phyloP scores from a whole-genome alignment of 2,888 invertebrate genomes.

The Cataglyphis altisquamis region DNA sequence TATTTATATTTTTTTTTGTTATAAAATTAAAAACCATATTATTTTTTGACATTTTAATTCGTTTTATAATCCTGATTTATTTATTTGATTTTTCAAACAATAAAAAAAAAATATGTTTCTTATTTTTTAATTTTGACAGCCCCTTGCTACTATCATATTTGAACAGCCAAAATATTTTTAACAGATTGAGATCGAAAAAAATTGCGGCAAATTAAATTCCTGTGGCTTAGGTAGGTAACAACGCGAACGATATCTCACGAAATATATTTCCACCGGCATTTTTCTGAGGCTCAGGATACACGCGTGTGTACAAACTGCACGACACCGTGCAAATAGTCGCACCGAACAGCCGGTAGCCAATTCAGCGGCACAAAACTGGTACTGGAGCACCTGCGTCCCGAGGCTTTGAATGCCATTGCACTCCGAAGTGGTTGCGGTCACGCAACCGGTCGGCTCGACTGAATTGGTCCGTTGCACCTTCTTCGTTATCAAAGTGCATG shows the following conservation, averaged over 20 bases:
- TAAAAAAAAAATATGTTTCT: too few relatives aligned
- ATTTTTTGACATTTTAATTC: too few relatives aligned
- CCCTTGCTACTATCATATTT: too few relatives aligned
- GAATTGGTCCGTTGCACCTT: conserved; percentile 29
- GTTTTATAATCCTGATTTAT: too few relatives aligned
- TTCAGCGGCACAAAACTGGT: conserved; percentile 62
- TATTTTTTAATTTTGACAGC: too few relatives aligned
- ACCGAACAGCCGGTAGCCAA: conserved; percentile 63
- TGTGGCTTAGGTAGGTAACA: not conserved
- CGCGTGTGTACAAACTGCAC: conserved; percentile 49
- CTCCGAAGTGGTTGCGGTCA: conserved; percentile 71
- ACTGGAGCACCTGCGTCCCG: conserved; percentile 55
- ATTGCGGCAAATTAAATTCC: conserved; percentile 9
- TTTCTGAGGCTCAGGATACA: conserved; percentile 15
- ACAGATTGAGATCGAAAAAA: not conserved
- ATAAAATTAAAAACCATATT: too few relatives aligned
- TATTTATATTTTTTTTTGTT: too few relatives aligned
- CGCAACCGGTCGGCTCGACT: conserved; percentile 65
- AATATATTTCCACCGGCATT: conserved; percentile 32
- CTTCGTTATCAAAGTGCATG: conserved; percentile 30
- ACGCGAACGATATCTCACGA: not conserved
- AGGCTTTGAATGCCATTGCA: conserved; percentile 52
- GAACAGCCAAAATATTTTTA: not conserved
- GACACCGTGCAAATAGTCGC: conserved; percentile 64
- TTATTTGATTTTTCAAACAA: too few relatives aligned